These are phyloP conservation scores for Trematomus loennbergii DNA, from an alignment of 2,113 vertebrate genomes.

Conservation along the genomic window DNA sequence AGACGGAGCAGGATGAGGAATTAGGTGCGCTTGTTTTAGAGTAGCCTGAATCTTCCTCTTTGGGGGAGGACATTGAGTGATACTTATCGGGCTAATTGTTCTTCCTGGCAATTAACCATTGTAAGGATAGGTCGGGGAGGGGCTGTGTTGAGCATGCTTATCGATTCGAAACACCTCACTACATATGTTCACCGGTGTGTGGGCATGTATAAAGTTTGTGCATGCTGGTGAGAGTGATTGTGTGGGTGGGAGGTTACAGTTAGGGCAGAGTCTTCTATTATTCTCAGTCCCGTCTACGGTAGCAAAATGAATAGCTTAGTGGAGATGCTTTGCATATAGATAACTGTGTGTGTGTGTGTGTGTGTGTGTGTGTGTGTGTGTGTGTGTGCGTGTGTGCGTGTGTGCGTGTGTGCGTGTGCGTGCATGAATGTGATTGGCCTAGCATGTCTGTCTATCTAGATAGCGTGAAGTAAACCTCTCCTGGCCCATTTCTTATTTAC, in stretches of 20 bases:
- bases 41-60: constrained; percentile 51
- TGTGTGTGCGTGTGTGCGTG: not conserved
- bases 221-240: constrained; percentile 38
- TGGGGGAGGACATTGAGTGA: constrained; percentile 65
- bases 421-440: constrained; percentile 8
- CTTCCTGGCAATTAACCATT: constrained; percentile 64
- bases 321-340: constrained; percentile 59
- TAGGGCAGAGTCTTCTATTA: constrained; percentile 26
- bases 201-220: constrained; percentile 38
- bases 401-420: not conserved
- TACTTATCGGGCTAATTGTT: constrained; percentile 79
- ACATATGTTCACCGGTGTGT: constrained; percentile 42
- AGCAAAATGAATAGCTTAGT: constrained; percentile 47
- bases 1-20: constrained; percentile 64
- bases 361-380: constrained; percentile 11
- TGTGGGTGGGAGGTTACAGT: constrained; percentile 22
- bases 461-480: constrained; percentile 25
- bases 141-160: constrained; percentile 48
- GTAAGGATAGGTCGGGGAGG: constrained; percentile 53
- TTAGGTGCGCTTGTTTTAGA: constrained; percentile 72
- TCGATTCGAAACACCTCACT: constrained; percentile 56
- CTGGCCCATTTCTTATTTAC: constrained; percentile 56
- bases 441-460: constrained; percentile 24
- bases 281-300: constrained; percentile 23
- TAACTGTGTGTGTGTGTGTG: constrained; percentile 22